phyloP scores from a whole-genome alignment of 2,797 vertebrate genomes.

The Myotis myotis region DNA sequence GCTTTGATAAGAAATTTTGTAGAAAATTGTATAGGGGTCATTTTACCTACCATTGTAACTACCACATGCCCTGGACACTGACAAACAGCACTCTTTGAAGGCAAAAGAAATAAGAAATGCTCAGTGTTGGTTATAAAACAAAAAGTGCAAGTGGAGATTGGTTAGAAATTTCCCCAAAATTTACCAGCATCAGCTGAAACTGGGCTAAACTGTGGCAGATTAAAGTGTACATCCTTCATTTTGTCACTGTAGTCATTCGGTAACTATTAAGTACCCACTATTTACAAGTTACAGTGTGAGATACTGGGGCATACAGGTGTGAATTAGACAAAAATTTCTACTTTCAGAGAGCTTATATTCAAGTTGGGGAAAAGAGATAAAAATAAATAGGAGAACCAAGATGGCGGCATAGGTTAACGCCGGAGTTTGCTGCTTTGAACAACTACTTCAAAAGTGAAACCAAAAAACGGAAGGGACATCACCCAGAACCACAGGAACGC shows the following conservation, averaged over 20 bases:
- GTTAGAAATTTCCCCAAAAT: not conserved
- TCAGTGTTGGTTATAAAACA: not conserved
- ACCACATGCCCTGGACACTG: not conserved
- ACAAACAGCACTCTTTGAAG: not conserved
- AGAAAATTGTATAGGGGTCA: not conserved
- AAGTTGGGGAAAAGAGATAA: not conserved
- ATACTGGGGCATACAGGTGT: not conserved
- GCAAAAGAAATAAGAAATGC: not conserved
- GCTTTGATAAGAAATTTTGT: not conserved
- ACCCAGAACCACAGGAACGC: too few species aligned
- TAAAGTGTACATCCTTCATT: not conserved
- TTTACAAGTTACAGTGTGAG: not conserved
- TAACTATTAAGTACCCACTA: not conserved
- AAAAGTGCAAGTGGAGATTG: not conserved
- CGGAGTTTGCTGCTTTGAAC: too few species aligned
- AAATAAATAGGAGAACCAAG: too few species aligned
- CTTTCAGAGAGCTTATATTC: not conserved
- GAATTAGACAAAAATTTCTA: not conserved
- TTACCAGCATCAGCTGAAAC: not conserved
- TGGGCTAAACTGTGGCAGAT: not conserved
- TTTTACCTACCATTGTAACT: not conserved
- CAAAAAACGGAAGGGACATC: too few species aligned
- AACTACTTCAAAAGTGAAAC: too few species aligned
- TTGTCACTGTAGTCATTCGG: not conserved
- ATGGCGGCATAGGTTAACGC: too few species aligned